Percentiles rank a stretch among this genome's conserved stretches.
These are phyloP conservation scores for Geotria australis DNA, from an alignment of 2,797 vertebrate species.

Conservation along the genomic window DNA sequence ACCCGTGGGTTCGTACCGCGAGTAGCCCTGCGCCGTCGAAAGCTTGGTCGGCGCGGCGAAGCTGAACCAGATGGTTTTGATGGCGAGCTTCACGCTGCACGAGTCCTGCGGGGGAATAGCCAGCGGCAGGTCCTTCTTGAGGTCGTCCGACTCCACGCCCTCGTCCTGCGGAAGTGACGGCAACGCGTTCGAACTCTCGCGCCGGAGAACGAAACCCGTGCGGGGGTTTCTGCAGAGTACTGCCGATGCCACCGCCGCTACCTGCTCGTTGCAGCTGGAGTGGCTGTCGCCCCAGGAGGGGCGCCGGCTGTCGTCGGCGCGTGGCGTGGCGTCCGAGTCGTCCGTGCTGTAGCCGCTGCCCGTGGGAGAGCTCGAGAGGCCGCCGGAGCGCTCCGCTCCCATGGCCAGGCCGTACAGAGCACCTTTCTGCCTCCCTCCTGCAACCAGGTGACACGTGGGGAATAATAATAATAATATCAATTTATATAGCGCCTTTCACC, in stretches of 20 bases:
- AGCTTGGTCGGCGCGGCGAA: conserved; percentile 94
- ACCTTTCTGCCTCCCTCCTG: conserved; percentile 77
- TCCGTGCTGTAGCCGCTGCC: conserved; percentile 95
- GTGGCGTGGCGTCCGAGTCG: conserved; percentile 69
- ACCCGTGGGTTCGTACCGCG: conserved; percentile 20
- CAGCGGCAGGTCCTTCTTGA: conserved; percentile 80
- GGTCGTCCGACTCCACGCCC: conserved; percentile 87
- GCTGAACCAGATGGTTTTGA: conserved; percentile 97
- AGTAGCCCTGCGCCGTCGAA: conserved; percentile 42
- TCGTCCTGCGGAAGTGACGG: conserved; percentile 29
- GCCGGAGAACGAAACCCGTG: not conserved
- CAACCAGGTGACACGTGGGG: conserved; percentile 2
- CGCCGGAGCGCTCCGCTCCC: conserved; percentile 59
- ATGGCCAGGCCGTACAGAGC: conserved; percentile 58
- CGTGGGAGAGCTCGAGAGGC: conserved; percentile 71
- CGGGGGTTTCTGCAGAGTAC: not conserved
- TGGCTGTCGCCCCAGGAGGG: conserved; percentile 28
- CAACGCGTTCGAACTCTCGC: not conserved
- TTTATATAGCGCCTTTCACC: too few species aligned
- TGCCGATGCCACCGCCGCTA: too few species aligned
- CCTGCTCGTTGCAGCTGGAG: conserved; percentile 71
- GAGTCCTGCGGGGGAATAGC: conserved; percentile 90
- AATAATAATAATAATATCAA: not conserved
- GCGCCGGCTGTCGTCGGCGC: conserved; percentile 40
- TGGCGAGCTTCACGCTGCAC: conserved; percentile 91